Evolutionary conservation across 2,113 vertebrate genomes (phyloP).

Genomic region (Phoxinus phoxinus): DNA sequence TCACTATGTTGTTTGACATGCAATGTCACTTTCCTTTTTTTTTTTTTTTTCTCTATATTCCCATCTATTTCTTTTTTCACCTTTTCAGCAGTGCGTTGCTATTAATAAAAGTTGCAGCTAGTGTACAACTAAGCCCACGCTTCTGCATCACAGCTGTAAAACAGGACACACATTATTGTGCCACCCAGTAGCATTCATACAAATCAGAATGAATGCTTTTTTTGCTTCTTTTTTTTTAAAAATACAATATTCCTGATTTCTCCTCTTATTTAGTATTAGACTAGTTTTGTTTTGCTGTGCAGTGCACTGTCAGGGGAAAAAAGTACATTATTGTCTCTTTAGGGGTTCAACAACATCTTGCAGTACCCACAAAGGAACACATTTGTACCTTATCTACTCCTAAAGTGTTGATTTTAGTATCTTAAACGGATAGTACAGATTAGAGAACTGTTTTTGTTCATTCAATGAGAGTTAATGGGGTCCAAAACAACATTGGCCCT

Average conservation of each 20-base stretch:
- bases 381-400: not conserved
- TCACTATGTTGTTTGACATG: not conserved
- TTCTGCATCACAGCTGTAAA: not conserved
- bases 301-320: not conserved
- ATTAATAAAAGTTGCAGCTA: not conserved
- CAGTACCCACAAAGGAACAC: not conserved
- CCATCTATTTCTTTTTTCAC: not conserved
- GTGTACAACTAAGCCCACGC: not conserved
- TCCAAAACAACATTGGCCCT: no score
- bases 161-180: not conserved
- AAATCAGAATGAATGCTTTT: not conserved
- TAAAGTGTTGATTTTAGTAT: not conserved
- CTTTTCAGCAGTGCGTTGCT: not conserved
- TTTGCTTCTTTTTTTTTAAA: not conserved
- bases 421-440: no score
- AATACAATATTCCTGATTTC: not conserved
- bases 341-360: not conserved
- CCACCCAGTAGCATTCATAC: not conserved
- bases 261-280: not conserved
- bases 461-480: no score
- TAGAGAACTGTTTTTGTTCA: no score
- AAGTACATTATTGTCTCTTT: not conserved
- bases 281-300: not conserved
- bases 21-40: not conserved
- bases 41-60: not conserved